Base-by-base conservation (phyloP, 2,797 vertebrate species). In the Labroides dimidiatus region DNA sequence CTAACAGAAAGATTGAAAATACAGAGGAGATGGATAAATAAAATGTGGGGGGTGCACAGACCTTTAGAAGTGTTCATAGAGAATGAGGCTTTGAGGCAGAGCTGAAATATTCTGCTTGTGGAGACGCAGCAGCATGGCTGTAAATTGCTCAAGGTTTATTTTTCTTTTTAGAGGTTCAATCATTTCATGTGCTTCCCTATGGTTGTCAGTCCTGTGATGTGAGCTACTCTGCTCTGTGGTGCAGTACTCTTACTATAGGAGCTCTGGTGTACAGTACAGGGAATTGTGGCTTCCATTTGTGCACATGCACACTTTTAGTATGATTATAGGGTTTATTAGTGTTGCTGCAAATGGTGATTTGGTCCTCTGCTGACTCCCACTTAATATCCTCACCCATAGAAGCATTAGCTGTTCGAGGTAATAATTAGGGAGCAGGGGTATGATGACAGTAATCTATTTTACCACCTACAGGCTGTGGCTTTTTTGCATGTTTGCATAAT, bases 21-120 rank as follows among this genome's bases (percentile, higher is more conserved):
- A 17, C 36, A n/a, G 15, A 39, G 42, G 13, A 59, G 51, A 24
- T 23, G 42, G 13, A 33, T 17, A 49, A 30, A 4, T 10, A 5
- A 39, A 47, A 5, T 14, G 41, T 33, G 50, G 44, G 48, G 45
- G 36, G 60, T 24, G 33, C 23, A 52, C 48, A 58, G 49, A 59
- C 55, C 61, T 47, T 47, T 81, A 45, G 70, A 70, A 69, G 49
- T 55, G 30, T 33, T 33, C 30, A 33, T 33, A 33, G 8, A 50
- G 19, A 23, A 64, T 62, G 41, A 48, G 37, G 44, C 72, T 84
- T 27, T 10, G 39, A 79, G 71, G 68, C 81, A 65, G 36, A 72
- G 64, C 43, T 30, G 6, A 67, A 52, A 71, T 68, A 49, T 80
- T 75, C 66, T 66, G 50, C 80, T 75, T 73, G 52, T 69, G 51